These are phyloP conservation scores for Mesorhabditis belari DNA, from an alignment of 2,888 invertebrate species.

Conservation along the genomic window DNA sequence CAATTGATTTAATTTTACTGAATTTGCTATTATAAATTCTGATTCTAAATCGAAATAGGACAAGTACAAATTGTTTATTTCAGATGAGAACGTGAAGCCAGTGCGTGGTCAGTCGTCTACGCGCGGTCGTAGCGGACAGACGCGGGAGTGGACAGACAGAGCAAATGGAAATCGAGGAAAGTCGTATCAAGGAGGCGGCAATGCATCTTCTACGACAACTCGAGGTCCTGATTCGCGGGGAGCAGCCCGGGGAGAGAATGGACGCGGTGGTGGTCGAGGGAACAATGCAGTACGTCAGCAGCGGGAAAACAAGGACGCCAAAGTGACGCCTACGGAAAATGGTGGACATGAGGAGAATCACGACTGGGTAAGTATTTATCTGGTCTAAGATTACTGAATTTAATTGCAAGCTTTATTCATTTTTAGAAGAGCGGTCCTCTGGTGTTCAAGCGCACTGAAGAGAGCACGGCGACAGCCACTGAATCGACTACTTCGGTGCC, in stretches of 20 bases:
- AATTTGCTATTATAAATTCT: background rate
- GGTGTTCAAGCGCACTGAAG: conserved; percentile 9
- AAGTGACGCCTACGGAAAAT: background rate
- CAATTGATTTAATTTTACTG: background rate
- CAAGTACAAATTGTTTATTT: conserved; percentile 5
- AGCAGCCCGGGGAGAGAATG: conserved; percentile 5
- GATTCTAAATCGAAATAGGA: too few species aligned
- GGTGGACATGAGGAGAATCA: conserved; percentile 4
- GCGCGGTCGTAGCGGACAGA: conserved; percentile 13
- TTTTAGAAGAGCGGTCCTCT: conserved; percentile 13
- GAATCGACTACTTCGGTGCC: background rate
- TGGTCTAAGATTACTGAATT: background rate
- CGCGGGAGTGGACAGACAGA: conserved; percentile 17
- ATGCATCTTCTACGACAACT: background rate
- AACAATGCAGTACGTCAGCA: background rate
- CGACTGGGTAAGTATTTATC: conserved; percentile 12
- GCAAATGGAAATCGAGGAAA: conserved; percentile 12
- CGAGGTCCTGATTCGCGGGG: background rate
- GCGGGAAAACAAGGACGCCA: conserved; percentile 4
- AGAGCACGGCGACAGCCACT: background rate
- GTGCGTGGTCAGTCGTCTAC: background rate
- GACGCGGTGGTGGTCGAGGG: conserved; percentile 1
- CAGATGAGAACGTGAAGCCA: background rate
- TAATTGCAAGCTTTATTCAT: background rate
- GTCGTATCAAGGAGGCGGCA: conserved; percentile 12